A percentile compares a stretch with the other conserved stretches of the same genome.
phyloP scores from a whole-genome alignment of 2,888 invertebrate species.

The Noctua pronuba region DNA sequence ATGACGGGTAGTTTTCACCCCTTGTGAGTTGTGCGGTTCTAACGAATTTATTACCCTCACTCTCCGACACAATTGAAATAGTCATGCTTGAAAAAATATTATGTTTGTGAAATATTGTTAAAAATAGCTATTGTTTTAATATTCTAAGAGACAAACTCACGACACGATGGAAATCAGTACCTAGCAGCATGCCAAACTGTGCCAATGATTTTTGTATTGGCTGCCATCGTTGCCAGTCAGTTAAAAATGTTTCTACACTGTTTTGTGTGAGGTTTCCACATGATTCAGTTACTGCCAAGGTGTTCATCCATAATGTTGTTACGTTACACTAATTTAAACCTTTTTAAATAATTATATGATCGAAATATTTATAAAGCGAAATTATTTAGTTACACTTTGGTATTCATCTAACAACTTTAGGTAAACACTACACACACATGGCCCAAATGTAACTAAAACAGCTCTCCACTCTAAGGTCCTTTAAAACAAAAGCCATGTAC shows the following conservation, averaged over 20 bases:
- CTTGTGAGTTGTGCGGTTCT: conserved; percentile 68
- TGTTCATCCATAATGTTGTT: neutral
- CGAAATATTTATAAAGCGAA: neutral
- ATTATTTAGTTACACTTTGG: neutral
- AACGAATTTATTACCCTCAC: conserved; percentile 78
- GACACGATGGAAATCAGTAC: neutral
- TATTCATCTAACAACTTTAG: neutral
- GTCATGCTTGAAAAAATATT: conserved; percentile 55
- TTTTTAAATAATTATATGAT: neutral
- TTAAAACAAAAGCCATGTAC: conserved; percentile 60
- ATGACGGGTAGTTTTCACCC: conserved; percentile 84
- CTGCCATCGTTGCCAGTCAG: too few species aligned
- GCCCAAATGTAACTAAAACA: neutral
- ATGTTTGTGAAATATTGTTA: conserved; percentile 33
- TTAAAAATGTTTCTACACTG: neutral
- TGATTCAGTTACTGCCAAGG: neutral
- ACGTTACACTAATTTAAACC: neutral
- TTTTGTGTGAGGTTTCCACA: neutral
- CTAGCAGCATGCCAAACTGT: neutral
- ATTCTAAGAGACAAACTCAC: neutral
- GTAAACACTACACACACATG: neutral
- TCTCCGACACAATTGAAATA: conserved; percentile 60
- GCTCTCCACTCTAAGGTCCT: conserved; percentile 6
- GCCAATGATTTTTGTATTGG: neutral
- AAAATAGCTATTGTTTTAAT: neutral